Percentiles rank a stretch among this genome's conserved stretches.
Conservation (phyloP, 1,140 invertebrate genomes). For the Papilio xuthus region DNA sequence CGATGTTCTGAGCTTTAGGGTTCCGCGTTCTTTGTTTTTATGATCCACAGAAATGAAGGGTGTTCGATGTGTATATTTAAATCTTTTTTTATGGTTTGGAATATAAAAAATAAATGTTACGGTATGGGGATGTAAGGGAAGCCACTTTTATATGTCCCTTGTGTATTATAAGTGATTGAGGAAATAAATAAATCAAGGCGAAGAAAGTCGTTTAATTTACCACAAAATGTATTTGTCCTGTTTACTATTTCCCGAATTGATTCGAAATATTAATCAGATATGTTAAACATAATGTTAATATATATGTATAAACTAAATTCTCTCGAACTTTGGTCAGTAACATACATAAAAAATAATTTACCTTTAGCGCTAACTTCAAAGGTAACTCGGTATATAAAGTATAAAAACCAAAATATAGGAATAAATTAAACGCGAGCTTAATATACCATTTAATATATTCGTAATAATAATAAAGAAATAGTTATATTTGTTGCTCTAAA, state of each 20-base stretch:
- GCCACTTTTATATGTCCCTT: not conserved
- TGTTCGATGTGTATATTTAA: conserved; percentile 20
- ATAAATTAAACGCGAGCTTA: no score
- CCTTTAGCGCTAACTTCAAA: no score
- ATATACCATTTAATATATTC: no score
- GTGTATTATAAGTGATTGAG: conserved; percentile 15
- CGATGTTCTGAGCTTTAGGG: conserved; percentile 58
- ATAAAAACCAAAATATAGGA: no score
- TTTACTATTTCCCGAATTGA: not conserved
- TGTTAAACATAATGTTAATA: not conserved
- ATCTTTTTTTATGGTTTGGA: conserved; percentile 21
- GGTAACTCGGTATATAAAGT: no score
- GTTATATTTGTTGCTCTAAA: not conserved
- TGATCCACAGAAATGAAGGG: conserved; percentile 9
- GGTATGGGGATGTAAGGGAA: not conserved
- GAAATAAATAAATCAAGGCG: conserved; percentile 20
- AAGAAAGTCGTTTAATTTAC: not conserved
- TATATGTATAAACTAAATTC: not conserved
- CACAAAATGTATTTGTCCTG: not conserved
- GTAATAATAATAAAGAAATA: no score
- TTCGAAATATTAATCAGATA: not conserved
- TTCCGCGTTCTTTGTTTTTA: conserved; percentile 45
- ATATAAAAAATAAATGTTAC: conserved; percentile 17
- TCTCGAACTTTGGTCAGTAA: no score
- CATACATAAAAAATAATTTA: no score